Base-by-base conservation (phyloP, 2,888 invertebrate genomes). In the Hydriomena furcata region DNA sequence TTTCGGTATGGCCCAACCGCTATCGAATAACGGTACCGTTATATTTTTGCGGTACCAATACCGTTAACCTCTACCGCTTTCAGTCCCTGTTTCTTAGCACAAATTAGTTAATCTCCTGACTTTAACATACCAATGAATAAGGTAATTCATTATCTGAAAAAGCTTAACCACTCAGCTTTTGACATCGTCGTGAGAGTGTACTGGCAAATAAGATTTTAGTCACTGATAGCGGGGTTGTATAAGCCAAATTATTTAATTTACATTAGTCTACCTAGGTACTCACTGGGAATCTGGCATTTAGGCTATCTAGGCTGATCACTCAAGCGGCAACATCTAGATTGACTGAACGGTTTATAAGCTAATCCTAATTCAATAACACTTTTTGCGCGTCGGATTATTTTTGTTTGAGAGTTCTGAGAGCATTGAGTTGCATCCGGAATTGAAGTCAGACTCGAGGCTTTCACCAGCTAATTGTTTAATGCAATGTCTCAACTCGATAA, bases 251-350 rank as follows among this genome's bases (percentile, higher is more conserved):
- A 58, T 59, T 60, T 52, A 60, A 60, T 59, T 58, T 54, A 55
- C 67, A 71, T 69, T 68, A 66, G 65, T 73, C 66, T 4, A 4
- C 17, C 17, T 17, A 17, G 17, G 17, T 71, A 73, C 76, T 76
- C 81, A 82, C 84, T 90, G 88, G 86, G 89, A 90, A 87, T 83
- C 81, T 90, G 89, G 84, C 89, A 89, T 90, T 90, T 90, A 86
- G 81, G 83, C 75, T 81, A 86, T 86, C 84, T 82, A 76, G 73
- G 66, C 72, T 79, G 84, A 84, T 86, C 89, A 87, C 68, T 87
- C 81, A 84, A 76, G 85, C 88, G 74, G 76, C 74, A 84, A 83
- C 73, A 82, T 84, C 86, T 83, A 87, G 86, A 87, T 89, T 82
- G 80, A 63, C 77, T 79, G 82, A 84, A 84, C 77, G 76, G 81